phyloP scores from a whole-genome alignment of 2,113 vertebrate species.

The Limanda limanda region DNA sequence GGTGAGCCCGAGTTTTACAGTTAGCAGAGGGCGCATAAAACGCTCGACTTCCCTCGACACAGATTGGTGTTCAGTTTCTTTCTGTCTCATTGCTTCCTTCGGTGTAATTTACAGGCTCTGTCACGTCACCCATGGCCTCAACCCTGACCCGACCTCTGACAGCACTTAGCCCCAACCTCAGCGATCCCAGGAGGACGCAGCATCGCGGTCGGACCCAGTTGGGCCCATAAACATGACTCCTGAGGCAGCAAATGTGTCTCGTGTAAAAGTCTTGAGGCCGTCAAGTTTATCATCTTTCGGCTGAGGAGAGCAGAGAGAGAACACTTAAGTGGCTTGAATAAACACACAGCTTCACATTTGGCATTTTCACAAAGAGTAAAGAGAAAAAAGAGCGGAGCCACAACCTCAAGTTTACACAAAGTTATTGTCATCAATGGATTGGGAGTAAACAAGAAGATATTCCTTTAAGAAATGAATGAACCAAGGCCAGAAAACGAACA shows the following conservation, averaged over 20 bases:
- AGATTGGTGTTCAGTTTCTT: slow-evolving; percentile 50
- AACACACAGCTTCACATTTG: slow-evolving; percentile 47
- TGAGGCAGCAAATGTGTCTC: slow-evolving; percentile 30
- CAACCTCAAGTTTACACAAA: too few species aligned
- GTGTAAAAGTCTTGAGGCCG: slow-evolving; percentile 20
- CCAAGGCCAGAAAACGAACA: slow-evolving; percentile 34
- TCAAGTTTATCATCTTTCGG: slow-evolving; percentile 20
- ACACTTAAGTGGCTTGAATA: slow-evolving; percentile 31
- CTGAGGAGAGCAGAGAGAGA: not conserved
- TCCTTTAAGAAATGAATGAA: slow-evolving; percentile 52
- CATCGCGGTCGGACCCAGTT: slow-evolving; percentile 38
- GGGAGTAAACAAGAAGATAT: slow-evolving; percentile 19
- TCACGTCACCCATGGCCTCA: slow-evolving; percentile 45
- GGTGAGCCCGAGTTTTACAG: slow-evolving; percentile 50
- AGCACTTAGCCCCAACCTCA: slow-evolving; percentile 56
- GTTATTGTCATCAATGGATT: too few species aligned
- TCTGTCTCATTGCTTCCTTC: slow-evolving; percentile 49
- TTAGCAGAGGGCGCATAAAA: slow-evolving; percentile 60
- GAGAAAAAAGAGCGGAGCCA: not conserved
- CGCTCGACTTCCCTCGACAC: slow-evolving; percentile 41
- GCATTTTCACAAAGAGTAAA: slow-evolving; percentile 45
- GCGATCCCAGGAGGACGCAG: slow-evolving; percentile 43
- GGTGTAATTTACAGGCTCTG: slow-evolving; percentile 65
- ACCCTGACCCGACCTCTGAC: slow-evolving; percentile 62
- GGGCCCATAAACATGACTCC: slow-evolving; percentile 45